phyloP scores from a whole-genome alignment of 2,888 invertebrate genomes.

The Polydrusus tereticollis region DNA sequence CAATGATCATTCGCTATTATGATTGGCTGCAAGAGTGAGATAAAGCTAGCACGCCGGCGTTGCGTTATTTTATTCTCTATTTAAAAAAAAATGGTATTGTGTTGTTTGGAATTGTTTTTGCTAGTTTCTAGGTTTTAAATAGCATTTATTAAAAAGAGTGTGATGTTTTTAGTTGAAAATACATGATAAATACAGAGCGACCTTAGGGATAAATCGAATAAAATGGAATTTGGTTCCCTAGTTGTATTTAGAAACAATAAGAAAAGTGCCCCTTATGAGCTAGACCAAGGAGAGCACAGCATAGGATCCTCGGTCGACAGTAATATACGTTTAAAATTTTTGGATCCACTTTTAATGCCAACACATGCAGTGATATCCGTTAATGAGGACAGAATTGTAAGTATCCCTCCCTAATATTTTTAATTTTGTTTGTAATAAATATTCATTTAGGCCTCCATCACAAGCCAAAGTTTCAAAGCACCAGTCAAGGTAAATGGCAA shows the following conservation, averaged over 20 bases:
- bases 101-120: background rate
- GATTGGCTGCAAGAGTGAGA: background rate
- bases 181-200: background rate
- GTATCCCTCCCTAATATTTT: slow-evolving; percentile 30
- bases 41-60: slow-evolving; percentile 10
- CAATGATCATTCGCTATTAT: background rate
- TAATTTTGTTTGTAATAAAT: background rate
- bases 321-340: slow-evolving; percentile 52
- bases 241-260: slow-evolving; percentile 48
- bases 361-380: slow-evolving; percentile 52
- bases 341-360: slow-evolving; percentile 39
- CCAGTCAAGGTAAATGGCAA: slow-evolving; percentile 67
- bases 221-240: slow-evolving; percentile 1
- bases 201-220: background rate
- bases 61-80: slow-evolving; percentile 6
- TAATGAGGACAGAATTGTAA: slow-evolving; percentile 52
- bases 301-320: slow-evolving; percentile 52
- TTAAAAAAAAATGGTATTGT: slow-evolving; percentile 32
- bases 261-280: slow-evolving; percentile 37
- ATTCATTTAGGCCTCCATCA: slow-evolving; percentile 67
- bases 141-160: background rate
- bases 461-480: slow-evolving; percentile 65
- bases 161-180: background rate
- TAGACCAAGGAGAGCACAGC: slow-evolving; percentile 46
- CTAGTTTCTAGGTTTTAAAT: background rate